phyloP scores from a whole-genome alignment of 2,888 invertebrate species.

The Sceliomorpha sp. region DNA sequence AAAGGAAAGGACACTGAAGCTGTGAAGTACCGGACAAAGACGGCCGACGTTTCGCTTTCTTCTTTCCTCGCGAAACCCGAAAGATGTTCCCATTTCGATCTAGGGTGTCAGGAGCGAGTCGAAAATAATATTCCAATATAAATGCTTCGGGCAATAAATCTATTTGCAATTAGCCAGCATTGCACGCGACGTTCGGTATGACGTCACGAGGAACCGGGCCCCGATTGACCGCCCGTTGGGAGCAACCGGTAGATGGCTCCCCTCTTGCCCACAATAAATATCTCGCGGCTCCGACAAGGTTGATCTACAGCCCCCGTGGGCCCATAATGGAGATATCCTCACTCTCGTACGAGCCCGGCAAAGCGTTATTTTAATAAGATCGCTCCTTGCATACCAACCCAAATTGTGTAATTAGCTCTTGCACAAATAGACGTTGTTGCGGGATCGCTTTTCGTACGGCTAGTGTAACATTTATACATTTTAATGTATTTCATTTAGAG shows the following conservation, averaged over 20 bases:
- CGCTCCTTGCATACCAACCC: conserved; percentile 69
- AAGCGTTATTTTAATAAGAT: conserved; percentile 76
- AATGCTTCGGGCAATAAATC: conserved; percentile 73
- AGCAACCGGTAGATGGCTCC: conserved; percentile 46
- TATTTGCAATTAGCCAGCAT: conserved; percentile 77
- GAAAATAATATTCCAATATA: conserved; percentile 27
- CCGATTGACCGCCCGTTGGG: conserved; percentile 70
- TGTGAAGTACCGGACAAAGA: no score
- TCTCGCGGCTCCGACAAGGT: conserved; percentile 46
- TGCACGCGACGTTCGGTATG: conserved; percentile 69
- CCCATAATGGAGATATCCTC: conserved; percentile 74
- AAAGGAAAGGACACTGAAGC: no score
- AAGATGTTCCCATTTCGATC: conserved; percentile 8
- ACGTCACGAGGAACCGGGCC: conserved; percentile 65
- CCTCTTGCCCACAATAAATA: conserved; percentile 31
- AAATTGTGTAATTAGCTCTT: conserved; percentile 71
- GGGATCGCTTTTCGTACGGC: background rate
- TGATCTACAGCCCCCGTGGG: conserved; percentile 68
- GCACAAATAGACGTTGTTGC: conserved; percentile 10
- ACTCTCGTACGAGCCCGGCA: conserved; percentile 57
- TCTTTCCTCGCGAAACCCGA: conserved; percentile 1
- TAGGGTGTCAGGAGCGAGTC: conserved; percentile 3
- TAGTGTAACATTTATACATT: no score
- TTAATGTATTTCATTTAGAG: no score
- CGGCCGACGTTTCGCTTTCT: no score